A percentile compares a stretch with the other conserved stretches of the same genome.
phyloP scores from a whole-genome alignment of 2,888 invertebrate genomes.

The Dendrolimus houi region DNA sequence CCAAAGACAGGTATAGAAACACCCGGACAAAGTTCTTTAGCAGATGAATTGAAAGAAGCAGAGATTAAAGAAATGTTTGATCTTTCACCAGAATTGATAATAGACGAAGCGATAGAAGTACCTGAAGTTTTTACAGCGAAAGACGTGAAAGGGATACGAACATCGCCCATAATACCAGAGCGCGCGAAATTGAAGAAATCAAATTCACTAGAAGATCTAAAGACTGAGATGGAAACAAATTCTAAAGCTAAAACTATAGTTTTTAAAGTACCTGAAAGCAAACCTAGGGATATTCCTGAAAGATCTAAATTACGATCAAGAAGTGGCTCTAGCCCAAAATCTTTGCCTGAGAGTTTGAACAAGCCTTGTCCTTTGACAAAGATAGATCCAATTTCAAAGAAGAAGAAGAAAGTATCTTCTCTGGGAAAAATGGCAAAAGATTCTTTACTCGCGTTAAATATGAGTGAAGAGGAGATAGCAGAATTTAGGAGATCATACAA shows the following conservation, averaged over 20 bases:
- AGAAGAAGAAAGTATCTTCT: constrained; percentile 60
- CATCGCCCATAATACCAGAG: constrained; percentile 54
- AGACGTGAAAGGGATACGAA: constrained; percentile 38
- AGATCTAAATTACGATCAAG: constrained; percentile 44
- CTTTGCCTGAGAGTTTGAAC: constrained; percentile 59
- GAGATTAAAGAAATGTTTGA: constrained; percentile 55
- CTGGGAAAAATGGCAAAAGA: constrained; percentile 67
- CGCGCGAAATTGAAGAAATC: constrained; percentile 58
- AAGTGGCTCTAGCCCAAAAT: constrained; percentile 65
- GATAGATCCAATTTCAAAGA: constrained; percentile 47
- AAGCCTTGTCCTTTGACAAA: constrained; percentile 52
- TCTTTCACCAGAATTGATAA: constrained; percentile 57
- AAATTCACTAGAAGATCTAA: constrained; percentile 56
- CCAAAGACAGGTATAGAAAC: constrained; percentile 16
- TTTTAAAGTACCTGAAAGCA: constrained; percentile 58
- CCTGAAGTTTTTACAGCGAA: constrained; percentile 43
- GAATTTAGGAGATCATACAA: constrained; percentile 62
- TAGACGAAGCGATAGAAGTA: constrained; percentile 48
- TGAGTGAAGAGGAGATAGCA: constrained; percentile 66
- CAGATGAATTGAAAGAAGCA: constrained; percentile 55
- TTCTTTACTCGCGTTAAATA: constrained; percentile 60
- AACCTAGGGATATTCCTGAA: constrained; percentile 61
- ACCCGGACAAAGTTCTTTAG: constrained; percentile 35
- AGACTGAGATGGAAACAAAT: constrained; percentile 29
- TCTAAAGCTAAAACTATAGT: constrained; percentile 54